Evolutionary conservation across 2,113 vertebrate genomes (phyloP).

Genomic region (Romanogobio albipinnatus): DNA sequence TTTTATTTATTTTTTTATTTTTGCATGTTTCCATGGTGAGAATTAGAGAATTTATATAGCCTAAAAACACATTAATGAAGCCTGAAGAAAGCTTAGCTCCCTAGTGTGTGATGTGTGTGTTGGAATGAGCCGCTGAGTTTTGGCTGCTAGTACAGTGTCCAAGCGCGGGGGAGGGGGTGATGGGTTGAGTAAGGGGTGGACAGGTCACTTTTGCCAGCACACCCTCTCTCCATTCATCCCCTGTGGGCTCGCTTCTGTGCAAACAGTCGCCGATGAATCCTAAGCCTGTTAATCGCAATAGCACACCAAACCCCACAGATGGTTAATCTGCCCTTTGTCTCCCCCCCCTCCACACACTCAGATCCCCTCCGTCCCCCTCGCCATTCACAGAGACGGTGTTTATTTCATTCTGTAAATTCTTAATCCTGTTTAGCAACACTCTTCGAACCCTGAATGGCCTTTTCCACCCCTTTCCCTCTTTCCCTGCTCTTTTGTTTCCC

Average conservation of each 20-base stretch:
- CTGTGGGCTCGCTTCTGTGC: background rate
- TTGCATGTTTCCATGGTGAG: too few relatives aligned
- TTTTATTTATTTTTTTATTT: too few relatives aligned
- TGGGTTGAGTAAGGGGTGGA: too few relatives aligned
- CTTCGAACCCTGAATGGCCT: conserved; percentile 68
- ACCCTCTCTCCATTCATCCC: background rate
- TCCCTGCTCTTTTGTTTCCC: conserved; percentile 60
- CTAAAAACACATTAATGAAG: too few relatives aligned
- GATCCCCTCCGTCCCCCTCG: conserved; percentile 29
- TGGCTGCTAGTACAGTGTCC: background rate
- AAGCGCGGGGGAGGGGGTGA: background rate
- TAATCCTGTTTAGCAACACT: conserved; percentile 81
- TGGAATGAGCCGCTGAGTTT: background rate
- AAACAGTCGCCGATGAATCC: conserved; percentile 2
- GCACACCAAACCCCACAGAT: conserved; percentile 78
- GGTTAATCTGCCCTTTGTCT: conserved; percentile 82
- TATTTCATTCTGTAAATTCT: conserved; percentile 71
- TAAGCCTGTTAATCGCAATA: conserved; percentile 74
- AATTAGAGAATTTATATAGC: too few relatives aligned
- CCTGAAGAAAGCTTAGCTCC: too few relatives aligned
- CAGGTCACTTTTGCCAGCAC: conserved; percentile 6
- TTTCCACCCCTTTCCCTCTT: conserved; percentile 36
- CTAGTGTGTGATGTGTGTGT: background rate
- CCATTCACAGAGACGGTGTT: conserved; percentile 73
- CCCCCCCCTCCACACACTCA: conserved; percentile 48